Conservation (phyloP, 2,888 invertebrate species). For the Drosophila mercatorum region DNA sequence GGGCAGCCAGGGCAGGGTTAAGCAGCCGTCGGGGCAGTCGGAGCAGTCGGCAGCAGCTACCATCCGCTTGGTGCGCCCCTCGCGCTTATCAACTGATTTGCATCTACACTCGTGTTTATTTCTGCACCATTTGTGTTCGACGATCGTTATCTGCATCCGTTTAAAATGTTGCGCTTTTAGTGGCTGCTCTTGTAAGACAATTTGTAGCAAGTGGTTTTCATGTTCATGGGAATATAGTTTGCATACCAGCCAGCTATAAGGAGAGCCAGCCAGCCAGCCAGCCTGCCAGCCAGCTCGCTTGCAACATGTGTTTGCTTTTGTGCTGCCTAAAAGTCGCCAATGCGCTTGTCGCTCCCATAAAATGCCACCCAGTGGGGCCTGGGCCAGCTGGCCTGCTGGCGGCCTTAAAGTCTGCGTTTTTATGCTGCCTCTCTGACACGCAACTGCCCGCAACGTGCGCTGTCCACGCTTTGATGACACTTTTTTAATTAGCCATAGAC, state of each 20-base stretch:
- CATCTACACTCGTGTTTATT: constrained; percentile 83
- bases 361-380: constrained; percentile 60
- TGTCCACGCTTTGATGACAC: constrained; percentile 78
- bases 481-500: constrained; percentile 71
- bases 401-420: constrained; percentile 66
- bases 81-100: constrained; percentile 74
- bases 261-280: background rate
- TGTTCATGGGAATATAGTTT: constrained; percentile 78
- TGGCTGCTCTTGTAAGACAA: constrained; percentile 76
- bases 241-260: constrained; percentile 52
- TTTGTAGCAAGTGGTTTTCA: constrained; percentile 79
- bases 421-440: constrained; percentile 72
- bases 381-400: constrained; percentile 10
- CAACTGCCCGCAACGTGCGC: constrained; percentile 54
- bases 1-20: constrained; percentile 60
- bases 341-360: constrained; percentile 36
- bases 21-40: constrained; percentile 37
- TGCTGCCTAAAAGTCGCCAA: constrained; percentile 37
- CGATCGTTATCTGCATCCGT: constrained; percentile 83
- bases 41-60: constrained; percentile 5
- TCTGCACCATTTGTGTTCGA: constrained; percentile 83
- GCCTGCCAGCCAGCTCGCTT: background rate
- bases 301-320: constrained; percentile 55
- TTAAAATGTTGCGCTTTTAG: constrained; percentile 67
- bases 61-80: constrained; percentile 24